Conservation (phyloP, 2,888 invertebrate genomes). For the Uropetala carovei region DNA sequence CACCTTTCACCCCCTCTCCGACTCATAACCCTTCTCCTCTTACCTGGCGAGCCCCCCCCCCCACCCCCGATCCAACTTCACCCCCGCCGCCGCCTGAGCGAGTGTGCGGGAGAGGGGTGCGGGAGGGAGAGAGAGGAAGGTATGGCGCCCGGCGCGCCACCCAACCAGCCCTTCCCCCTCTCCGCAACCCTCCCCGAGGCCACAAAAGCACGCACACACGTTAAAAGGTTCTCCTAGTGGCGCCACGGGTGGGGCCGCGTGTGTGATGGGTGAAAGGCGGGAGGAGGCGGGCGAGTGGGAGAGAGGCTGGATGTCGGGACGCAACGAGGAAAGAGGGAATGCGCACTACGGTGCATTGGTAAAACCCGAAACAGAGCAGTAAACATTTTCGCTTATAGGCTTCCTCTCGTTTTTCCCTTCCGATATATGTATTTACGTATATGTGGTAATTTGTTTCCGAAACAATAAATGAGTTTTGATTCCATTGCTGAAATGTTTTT, state of each 20-base stretch:
- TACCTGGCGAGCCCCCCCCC: neutral
- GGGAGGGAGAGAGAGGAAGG: neutral
- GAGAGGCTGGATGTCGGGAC: no score
- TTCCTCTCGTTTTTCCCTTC: neutral
- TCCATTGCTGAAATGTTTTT: no score
- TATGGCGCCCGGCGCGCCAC: neutral
- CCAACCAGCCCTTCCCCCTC: neutral
- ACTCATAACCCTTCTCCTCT: neutral
- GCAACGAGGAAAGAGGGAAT: no score
- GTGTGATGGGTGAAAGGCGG: neutral
- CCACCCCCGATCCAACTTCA: neutral
- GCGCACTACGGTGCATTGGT: neutral
- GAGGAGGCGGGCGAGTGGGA: neutral
- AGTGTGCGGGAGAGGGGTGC: no score
- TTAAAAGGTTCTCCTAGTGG: conserved; percentile 10
- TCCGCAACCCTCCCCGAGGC: neutral
- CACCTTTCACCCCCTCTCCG: no score
- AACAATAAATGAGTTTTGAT: neutral
- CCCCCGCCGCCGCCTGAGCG: no score
- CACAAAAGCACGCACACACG: conserved; percentile 35
- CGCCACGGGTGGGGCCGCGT: conserved; percentile 1
- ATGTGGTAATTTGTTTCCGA: neutral
- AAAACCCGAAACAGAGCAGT: neutral
- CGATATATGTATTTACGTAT: no score
- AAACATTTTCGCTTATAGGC: neutral